A percentile compares a stretch with the other conserved stretches of the same genome.
phyloP scores from a whole-genome alignment of 2,888 invertebrate genomes.

The Cosmia trapezina region DNA sequence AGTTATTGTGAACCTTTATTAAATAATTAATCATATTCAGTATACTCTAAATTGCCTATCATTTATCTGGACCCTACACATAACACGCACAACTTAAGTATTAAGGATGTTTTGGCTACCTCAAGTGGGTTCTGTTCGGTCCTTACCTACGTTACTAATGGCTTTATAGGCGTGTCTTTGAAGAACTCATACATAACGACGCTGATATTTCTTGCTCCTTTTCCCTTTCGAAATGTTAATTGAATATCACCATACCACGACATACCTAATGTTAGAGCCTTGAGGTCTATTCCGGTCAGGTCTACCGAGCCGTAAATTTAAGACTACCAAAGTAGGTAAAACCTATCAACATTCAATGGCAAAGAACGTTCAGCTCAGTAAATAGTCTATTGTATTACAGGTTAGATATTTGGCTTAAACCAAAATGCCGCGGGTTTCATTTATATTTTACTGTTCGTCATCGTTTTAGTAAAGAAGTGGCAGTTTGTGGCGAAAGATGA shows the following conservation, averaged over 20 bases:
- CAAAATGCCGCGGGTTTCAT: conserved; percentile 76
- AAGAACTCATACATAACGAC: neutral
- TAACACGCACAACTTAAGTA: too few species aligned
- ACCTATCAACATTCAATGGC: conserved; percentile 58
- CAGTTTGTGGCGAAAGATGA: conserved; percentile 78
- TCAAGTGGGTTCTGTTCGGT: too few species aligned
- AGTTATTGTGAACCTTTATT: too few species aligned
- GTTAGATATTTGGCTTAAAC: conserved; percentile 70
- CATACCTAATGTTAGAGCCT: neutral
- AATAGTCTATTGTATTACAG: conserved; percentile 78
- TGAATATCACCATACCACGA: neutral
- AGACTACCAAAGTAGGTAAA: conserved; percentile 11
- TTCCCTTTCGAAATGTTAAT: neutral
- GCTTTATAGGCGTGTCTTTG: neutral
- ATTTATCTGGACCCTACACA: too few species aligned
- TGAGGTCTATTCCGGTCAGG: neutral
- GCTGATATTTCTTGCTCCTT: neutral
- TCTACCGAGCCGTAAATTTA: neutral
- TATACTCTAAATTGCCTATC: too few species aligned
- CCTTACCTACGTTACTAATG: too few species aligned
- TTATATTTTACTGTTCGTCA: conserved; percentile 77
- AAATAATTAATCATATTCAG: too few species aligned
- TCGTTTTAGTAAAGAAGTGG: conserved; percentile 69
- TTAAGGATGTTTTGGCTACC: neutral
- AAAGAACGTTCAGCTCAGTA: conserved; percentile 47